phyloP scores from a whole-genome alignment of 2,797 vertebrate species.

The Urosaurus nigricauda region DNA sequence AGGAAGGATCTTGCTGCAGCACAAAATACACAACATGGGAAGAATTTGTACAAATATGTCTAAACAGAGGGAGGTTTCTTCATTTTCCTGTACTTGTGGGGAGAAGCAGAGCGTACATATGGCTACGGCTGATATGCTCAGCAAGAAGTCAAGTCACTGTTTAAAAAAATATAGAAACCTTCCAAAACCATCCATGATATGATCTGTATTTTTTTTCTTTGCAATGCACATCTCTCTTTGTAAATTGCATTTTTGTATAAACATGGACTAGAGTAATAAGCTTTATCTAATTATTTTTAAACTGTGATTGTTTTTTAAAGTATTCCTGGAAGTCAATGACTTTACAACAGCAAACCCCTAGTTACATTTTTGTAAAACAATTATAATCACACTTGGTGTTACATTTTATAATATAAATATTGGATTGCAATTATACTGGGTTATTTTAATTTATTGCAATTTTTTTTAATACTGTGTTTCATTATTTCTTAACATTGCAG shows the following conservation, averaged over 20 bases:
- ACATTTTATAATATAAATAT: neutral
- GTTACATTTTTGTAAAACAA: neutral
- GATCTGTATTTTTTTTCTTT: neutral
- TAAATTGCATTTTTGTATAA: neutral
- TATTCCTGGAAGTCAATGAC: neutral
- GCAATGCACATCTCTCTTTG: neutral
- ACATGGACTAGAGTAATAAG: neutral
- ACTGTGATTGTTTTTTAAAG: neutral
- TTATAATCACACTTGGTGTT: neutral
- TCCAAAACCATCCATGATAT: neutral
- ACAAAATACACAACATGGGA: slow-evolving; percentile 22
- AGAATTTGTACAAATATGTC: neutral
- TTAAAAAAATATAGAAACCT: neutral
- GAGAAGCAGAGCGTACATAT: slow-evolving; percentile 17
- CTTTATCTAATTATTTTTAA: neutral
- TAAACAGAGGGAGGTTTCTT: slow-evolving; percentile 36
- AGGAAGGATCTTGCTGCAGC: slow-evolving; percentile 36
- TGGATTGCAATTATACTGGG: neutral
- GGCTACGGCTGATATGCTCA: slow-evolving; percentile 28
- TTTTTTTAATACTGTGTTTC: neutral
- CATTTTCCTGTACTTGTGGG: slow-evolving; percentile 47
- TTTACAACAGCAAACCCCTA: no score
- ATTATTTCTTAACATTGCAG: neutral
- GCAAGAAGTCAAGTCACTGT: neutral
- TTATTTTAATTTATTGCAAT: neutral